Evolutionary conservation across 2,888 invertebrate species (phyloP).

Genomic region (Eutolmus rufibarbis): DNA sequence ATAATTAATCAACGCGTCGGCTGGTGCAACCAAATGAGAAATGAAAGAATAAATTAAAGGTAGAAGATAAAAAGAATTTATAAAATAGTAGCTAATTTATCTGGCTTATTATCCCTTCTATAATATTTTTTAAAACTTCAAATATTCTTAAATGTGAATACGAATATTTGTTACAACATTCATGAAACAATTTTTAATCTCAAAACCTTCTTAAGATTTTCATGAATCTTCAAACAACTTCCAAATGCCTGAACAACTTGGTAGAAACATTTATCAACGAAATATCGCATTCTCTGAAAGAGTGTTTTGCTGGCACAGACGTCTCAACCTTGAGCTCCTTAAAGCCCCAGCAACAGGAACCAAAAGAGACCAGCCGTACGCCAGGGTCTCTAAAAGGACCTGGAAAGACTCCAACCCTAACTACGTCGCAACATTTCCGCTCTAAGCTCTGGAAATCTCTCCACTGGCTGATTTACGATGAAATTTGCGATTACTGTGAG

Average conservation of each 20-base stretch:
- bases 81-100: no score
- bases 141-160: not conserved
- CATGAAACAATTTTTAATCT: constrained; percentile 60
- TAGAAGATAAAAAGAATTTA: no score
- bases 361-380: constrained; percentile 49
- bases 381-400: constrained; percentile 61
- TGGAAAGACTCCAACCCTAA: constrained; percentile 67
- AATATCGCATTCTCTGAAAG: constrained; percentile 60
- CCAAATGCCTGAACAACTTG: constrained; percentile 59
- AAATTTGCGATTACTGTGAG: constrained; percentile 74
- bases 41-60: no score
- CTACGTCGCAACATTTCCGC: constrained; percentile 65
- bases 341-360: constrained; percentile 54
- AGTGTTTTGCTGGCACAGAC: constrained; percentile 62
- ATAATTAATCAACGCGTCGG: no score
- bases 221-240: constrained; percentile 59
- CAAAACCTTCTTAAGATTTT: constrained; percentile 56
- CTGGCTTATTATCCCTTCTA: no score
- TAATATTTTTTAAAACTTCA: not conserved
- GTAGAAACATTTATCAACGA: constrained; percentile 59
- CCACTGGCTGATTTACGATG: constrained; percentile 82
- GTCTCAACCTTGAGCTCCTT: constrained; percentile 65
- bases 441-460: constrained; percentile 85
- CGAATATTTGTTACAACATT: no score
- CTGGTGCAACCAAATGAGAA: no score